A percentile compares a stretch with the other conserved stretches of the same genome.
Evolutionary conservation across 2,797 vertebrate species (phyloP).

Genomic region (Labeo calbasu): DNA sequence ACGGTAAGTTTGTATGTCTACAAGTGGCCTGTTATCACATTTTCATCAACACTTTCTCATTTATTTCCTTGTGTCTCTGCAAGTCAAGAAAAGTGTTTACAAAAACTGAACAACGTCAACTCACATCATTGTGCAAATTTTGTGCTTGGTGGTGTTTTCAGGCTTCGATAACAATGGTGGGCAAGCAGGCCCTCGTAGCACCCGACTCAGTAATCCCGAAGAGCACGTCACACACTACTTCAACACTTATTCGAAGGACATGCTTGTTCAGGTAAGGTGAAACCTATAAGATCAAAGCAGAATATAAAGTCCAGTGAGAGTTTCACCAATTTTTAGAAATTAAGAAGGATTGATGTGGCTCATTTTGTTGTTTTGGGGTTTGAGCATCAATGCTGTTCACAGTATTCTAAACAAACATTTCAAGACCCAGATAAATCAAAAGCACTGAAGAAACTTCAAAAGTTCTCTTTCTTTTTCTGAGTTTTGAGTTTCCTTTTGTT

Average conservation of each 20-base stretch:
- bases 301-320: not conserved
- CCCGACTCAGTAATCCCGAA: conserved; percentile 93
- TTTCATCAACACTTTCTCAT: not conserved
- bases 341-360: not conserved
- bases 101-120: not conserved
- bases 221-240: conserved; percentile 97
- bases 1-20: conserved; percentile 83
- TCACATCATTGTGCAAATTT: conserved; percentile 9
- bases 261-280: conserved; percentile 90
- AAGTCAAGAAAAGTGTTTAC: not conserved
- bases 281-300: not conserved
- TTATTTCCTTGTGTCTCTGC: not conserved
- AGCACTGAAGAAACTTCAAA: not conserved
- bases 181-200: conserved; percentile 91
- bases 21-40: not conserved
- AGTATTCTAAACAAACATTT: not conserved
- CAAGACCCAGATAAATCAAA: conserved; percentile 10
- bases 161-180: conserved; percentile 96
- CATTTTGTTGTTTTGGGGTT: conserved; percentile 9
- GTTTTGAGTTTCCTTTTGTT: conserved; percentile 1
- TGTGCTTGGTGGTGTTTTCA: conserved; percentile 62
- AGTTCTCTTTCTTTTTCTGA: not conserved
- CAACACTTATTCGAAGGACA: conserved; percentile 95
- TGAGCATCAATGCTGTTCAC: not conserved
- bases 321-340: not conserved